phyloP scores from a whole-genome alignment of 2,797 vertebrate species.

The Mallotus villosus region DNA sequence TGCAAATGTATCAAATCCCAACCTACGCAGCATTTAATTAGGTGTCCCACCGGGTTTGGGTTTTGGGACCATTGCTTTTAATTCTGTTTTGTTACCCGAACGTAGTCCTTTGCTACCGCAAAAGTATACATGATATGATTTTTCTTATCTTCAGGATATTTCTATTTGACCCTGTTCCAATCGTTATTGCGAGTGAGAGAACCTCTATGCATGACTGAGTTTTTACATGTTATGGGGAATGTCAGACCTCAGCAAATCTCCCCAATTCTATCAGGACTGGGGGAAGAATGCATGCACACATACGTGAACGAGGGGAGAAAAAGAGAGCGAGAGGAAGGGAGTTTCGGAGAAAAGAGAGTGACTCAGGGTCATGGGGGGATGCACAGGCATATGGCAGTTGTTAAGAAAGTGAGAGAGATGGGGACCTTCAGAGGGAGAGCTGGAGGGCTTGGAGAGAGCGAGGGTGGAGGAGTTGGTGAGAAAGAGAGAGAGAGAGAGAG shows the following conservation, averaged over 20 bases:
- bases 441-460: conserved; percentile 54
- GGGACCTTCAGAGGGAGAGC: conserved; percentile 65
- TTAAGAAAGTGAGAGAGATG: conserved; percentile 62
- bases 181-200: conserved; percentile 58
- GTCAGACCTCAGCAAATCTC: conserved; percentile 53
- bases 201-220: conserved; percentile 53
- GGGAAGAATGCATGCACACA: conserved; percentile 27
- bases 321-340: conserved; percentile 45
- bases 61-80: conserved; percentile 42
- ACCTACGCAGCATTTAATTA: conserved; percentile 25
- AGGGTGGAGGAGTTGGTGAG: conserved; percentile 17
- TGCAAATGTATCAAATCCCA: neutral
- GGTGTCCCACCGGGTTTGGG: conserved; percentile 57
- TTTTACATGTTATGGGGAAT: conserved; percentile 55
- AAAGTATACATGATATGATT: conserved; percentile 36
- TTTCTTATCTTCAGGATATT: conserved; percentile 63
- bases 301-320: conserved; percentile 32
- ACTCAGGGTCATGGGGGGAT: conserved; percentile 40
- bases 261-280: conserved; percentile 43
- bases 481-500: conserved; percentile 8
- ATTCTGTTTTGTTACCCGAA: conserved; percentile 7
- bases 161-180: conserved; percentile 61
- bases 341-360: conserved; percentile 15
- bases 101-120: conserved; percentile 29
- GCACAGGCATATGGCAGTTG: conserved; percentile 71